Percentiles rank a stretch among this genome's conserved stretches.
Conservation (phyloP, 2,888 invertebrate species). For the Dolomedes plantarius region DNA sequence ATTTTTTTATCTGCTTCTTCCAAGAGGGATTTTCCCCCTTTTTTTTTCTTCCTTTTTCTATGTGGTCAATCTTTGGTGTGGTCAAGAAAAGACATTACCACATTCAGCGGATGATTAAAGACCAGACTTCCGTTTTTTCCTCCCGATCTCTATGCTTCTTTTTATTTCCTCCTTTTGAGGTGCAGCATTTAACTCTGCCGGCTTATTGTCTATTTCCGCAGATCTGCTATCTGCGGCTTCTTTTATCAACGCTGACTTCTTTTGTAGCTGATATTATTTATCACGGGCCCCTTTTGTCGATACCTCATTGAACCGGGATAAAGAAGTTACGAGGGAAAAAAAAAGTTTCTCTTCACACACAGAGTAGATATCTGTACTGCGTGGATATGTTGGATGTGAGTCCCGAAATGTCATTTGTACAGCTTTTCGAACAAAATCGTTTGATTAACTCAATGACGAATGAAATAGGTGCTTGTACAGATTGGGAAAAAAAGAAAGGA, state of each 20-base stretch:
- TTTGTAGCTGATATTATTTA: constrained; percentile 4
- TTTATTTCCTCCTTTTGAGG: background rate
- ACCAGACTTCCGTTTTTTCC: background rate
- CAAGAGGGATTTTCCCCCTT: no score
- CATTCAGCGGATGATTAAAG: background rate
- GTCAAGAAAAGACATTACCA: constrained; percentile 3
- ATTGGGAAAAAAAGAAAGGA: no score
- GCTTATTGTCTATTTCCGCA: constrained; percentile 2
- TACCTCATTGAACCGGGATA: constrained; percentile 1
- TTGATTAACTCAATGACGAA: no score
- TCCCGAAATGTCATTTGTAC: no score
- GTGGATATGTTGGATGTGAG: no score
- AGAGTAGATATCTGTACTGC: background rate
- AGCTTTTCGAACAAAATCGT: no score
- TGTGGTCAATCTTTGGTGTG: constrained; percentile 1
- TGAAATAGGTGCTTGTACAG: no score
- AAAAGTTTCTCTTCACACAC: background rate
- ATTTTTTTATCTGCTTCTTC: no score
- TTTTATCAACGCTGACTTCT: background rate
- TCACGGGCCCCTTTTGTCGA: background rate
- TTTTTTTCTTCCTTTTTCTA: no score
- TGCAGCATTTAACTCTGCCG: background rate
- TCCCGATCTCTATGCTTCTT: background rate
- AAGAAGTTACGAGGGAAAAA: background rate
- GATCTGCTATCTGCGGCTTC: constrained; percentile 4